Base-by-base conservation (phyloP, 2,113 vertebrate genomes). In the Vulpes ferrilata region DNA sequence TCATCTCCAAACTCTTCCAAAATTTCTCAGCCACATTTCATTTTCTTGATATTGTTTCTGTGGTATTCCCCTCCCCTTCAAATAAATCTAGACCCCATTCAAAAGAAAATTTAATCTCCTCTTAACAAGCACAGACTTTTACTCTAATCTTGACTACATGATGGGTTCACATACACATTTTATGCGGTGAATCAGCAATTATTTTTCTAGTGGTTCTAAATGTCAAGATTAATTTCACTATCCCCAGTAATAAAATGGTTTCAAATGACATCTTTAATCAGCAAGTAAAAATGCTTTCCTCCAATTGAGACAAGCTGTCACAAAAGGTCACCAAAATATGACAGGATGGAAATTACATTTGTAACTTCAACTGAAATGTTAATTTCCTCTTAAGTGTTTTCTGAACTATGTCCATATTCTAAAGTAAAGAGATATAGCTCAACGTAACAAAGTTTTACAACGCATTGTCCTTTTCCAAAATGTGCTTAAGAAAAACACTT, bases 211-310 rank as follows among this genome's bases (percentile, higher is more conserved):
- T 98, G 98, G 98, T 98, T 99, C 99, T 98, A 98, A 99, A 98
- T 99, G 99, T 99, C 99, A 99, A 98, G 99, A 99, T 99, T 99
- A 99, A 99, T 99, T 99, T 99, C 98, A 98, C 98, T 98, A 98
- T 91, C 64, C 86, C 97, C 97, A 95, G 98, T 99, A 99, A 99
- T 99, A 99, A 99, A 99, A 99, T 99, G 99, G 99, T 99, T 99
- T 99, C 99, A 99, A 99, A 99, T 99, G 99, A 99, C 99, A 99
- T 98, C 99, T 99, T 99, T 99, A 99, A 99, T 99, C 99, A 99
- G 99, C 98, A 98, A 98, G 98, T 98, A 99, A 99, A 99, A 99
- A 99, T 97, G 98, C 98, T 98, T 98, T 98, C 98, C 98, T 99
- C 98, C 98, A 98, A 99, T 99, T 99, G 98, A 99, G 99, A 99